Percentiles rank a stretch among this genome's conserved stretches.
Conservation (phyloP, 2,113 vertebrate genomes). For the Rana temporaria region DNA sequence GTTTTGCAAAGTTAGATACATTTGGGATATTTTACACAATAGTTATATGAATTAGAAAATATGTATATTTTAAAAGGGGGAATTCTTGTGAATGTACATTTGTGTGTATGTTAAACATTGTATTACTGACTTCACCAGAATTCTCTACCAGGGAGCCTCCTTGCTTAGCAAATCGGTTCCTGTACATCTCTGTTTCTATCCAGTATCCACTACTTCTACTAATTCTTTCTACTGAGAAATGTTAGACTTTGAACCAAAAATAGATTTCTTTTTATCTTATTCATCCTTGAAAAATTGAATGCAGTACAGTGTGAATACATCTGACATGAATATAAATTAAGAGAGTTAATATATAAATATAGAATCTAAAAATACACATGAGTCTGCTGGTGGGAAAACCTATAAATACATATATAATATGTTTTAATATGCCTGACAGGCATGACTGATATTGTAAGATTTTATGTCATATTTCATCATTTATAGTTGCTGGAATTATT, state of each 20-base stretch:
- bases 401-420: constrained; percentile 39
- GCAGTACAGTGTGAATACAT: constrained; percentile 8
- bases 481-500: constrained; percentile 44
- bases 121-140: too few species aligned
- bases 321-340: constrained; percentile 31
- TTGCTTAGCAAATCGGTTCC: too few species aligned
- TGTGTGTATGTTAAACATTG: too few species aligned
- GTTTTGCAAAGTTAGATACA: too few species aligned
- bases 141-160: too few species aligned
- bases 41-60: too few species aligned
- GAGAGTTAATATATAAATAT: constrained; percentile 37
- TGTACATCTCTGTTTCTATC: constrained; percentile 16
- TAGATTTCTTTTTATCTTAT: constrained; percentile 42
- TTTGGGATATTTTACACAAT: too few species aligned
- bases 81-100: too few species aligned
- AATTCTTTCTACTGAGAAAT: constrained; percentile 8
- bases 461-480: constrained; percentile 40
- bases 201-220: neutral
- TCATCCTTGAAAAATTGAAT: constrained; percentile 38
- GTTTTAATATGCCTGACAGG: constrained; percentile 20
- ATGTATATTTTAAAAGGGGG: too few species aligned
- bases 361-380: constrained; percentile 32
- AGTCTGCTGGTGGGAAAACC: constrained; percentile 4
- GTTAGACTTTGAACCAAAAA: constrained; percentile 32
- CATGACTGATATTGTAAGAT: constrained; percentile 37